A percentile compares a stretch with the other conserved stretches of the same genome.
Conservation (phyloP, 1,140 invertebrate genomes). For the Mya arenaria region DNA sequence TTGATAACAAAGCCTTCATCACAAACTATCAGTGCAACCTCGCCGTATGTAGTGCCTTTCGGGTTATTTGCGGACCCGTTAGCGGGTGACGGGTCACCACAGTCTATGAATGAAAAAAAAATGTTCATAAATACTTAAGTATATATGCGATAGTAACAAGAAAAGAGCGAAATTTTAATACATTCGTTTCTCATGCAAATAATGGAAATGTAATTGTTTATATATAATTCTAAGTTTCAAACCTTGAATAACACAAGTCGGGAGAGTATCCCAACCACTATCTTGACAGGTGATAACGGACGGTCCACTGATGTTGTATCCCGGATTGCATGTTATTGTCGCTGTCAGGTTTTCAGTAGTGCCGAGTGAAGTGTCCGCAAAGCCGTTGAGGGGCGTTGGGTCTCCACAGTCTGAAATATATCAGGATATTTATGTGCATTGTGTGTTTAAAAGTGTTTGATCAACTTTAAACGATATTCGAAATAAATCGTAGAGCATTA, state of each 20-base stretch:
- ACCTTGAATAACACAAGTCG: slow-evolving; percentile 17
- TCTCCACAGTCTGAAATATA: slow-evolving; percentile 27
- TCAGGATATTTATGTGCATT: too few relatives aligned
- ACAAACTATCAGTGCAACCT: slow-evolving; percentile 1
- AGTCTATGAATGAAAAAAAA: slow-evolving; percentile 6
- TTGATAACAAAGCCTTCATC: neutral
- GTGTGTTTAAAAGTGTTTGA: too few relatives aligned
- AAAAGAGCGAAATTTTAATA: too few relatives aligned
- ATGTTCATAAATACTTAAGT: too few relatives aligned
- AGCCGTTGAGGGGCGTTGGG: slow-evolving; percentile 24
- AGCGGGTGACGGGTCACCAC: neutral
- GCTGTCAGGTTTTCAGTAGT: slow-evolving; percentile 2
- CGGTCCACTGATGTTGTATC: slow-evolving; percentile 17
- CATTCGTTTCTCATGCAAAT: too few relatives aligned
- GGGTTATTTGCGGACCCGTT: slow-evolving; percentile 10
- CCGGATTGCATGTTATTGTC: slow-evolving; percentile 15
- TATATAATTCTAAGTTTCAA: too few relatives aligned
- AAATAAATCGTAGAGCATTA: too few relatives aligned
- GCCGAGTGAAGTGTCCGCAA: neutral
- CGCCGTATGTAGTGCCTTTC: neutral
- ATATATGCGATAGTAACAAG: too few relatives aligned
- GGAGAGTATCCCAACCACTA: slow-evolving; percentile 2
- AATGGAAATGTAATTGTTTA: too few relatives aligned
- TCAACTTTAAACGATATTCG: too few relatives aligned
- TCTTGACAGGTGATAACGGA: neutral